phyloP scores from a whole-genome alignment of 1,140 invertebrate genomes.

The Penaeus chinensis region DNA sequence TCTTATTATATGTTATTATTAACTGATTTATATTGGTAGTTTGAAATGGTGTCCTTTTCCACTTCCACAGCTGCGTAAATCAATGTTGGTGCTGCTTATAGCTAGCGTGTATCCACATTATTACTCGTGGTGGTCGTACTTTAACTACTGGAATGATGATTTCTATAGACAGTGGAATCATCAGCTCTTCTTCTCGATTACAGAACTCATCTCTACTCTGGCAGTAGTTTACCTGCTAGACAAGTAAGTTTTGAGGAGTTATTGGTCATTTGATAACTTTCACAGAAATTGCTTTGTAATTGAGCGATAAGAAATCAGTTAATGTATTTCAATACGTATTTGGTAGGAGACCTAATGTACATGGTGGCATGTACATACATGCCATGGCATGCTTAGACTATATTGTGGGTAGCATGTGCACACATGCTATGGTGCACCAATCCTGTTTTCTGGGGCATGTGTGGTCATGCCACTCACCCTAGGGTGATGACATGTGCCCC shows the following conservation, averaged over 20 bases:
- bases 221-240: constrained; percentile 71
- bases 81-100: constrained; percentile 80
- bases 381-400: no score
- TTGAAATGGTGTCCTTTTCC: neutral
- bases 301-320: no score
- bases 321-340: neutral
- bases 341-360: neutral
- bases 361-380: neutral
- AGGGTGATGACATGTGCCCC: no score
- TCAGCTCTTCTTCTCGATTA: constrained; percentile 80
- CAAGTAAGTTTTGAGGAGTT: constrained; percentile 70
- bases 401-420: no score
- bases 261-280: no score
- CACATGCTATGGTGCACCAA: no score
- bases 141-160: constrained; percentile 88
- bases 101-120: constrained; percentile 83
- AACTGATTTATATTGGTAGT: neutral
- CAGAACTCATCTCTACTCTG: constrained; percentile 79
- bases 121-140: constrained; percentile 86
- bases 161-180: constrained; percentile 82
- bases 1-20: neutral
- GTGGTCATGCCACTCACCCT: no score
- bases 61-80: constrained; percentile 71
- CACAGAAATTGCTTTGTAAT: no score
- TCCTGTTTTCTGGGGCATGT: no score